Conservation (phyloP, 2,797 vertebrate species). For the Meriones psammophilus region DNA sequence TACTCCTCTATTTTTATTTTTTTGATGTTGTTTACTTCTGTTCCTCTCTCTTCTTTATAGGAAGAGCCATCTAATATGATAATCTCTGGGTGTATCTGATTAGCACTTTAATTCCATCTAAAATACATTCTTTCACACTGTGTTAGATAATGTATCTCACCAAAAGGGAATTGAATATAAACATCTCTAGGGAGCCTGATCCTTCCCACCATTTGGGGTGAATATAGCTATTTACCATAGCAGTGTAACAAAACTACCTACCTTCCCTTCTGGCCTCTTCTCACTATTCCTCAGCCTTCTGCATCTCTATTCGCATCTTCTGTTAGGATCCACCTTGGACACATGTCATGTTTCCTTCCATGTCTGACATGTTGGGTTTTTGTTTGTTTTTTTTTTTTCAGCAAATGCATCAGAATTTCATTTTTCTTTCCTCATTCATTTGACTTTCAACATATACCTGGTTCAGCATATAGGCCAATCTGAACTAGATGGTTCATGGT, state of each 20-base stretch:
- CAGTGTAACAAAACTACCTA: neutral
- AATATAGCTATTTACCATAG: neutral
- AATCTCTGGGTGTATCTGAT: neutral
- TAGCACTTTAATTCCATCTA: neutral
- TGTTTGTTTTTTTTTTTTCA: neutral
- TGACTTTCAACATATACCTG: neutral
- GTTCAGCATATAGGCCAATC: neutral
- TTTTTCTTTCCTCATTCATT: neutral
- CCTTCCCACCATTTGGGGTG: no score
- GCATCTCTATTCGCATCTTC: no score
- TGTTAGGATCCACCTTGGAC: neutral
- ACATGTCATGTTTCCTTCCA: neutral
- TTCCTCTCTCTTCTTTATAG: neutral
- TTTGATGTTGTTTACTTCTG: neutral
- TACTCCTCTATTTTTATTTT: neutral
- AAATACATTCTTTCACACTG: neutral
- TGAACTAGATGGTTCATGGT: neutral
- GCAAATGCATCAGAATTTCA: neutral
- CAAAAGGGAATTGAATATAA: neutral
- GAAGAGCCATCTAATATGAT: neutral
- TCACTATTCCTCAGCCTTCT: neutral
- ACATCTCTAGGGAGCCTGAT: neutral
- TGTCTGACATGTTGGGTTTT: neutral
- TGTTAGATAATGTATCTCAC: neutral
- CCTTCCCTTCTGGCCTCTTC: neutral